A percentile compares a stretch with the other conserved stretches of the same genome.
Evolutionary conservation across 2,888 invertebrate genomes (phyloP).

Genomic region (Dryobotodes eremita): DNA sequence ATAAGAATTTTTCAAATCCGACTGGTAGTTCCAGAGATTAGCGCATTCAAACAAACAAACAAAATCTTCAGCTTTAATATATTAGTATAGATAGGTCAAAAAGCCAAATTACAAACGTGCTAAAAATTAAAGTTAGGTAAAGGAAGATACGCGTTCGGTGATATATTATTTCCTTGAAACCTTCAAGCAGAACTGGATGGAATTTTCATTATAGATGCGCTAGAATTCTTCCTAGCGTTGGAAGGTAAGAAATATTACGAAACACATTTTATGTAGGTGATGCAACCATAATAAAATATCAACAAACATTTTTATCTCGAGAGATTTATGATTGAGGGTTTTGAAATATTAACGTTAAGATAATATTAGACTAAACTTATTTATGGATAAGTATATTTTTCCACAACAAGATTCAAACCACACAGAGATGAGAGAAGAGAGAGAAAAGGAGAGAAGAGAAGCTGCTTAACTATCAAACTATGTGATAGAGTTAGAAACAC

Average conservation of each 20-base stretch:
- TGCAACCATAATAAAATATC: slow-evolving; percentile 3
- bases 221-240: neutral
- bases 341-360: neutral
- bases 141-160: neutral
- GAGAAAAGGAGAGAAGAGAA: too few relatives aligned
- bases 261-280: neutral
- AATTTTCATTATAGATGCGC: slow-evolving; percentile 21
- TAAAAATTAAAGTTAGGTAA: neutral
- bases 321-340: neutral
- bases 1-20: too few relatives aligned
- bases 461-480: too few relatives aligned
- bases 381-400: neutral
- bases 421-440: too few relatives aligned
- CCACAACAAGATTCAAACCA: too few relatives aligned
- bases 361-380: neutral
- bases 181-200: neutral
- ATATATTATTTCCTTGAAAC: neutral
- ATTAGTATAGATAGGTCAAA: neutral
- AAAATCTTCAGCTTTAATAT: too few relatives aligned
- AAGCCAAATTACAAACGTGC: neutral
- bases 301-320: slow-evolving; percentile 6
- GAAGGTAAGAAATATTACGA: slow-evolving; percentile 24
- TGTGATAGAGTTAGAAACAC: too few relatives aligned
- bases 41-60: too few relatives aligned
- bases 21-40: too few relatives aligned